A percentile compares a stretch with the other conserved stretches of the same genome.
Conservation (phyloP, 2,888 invertebrate species). For the Cheilosia variabilis region DNA sequence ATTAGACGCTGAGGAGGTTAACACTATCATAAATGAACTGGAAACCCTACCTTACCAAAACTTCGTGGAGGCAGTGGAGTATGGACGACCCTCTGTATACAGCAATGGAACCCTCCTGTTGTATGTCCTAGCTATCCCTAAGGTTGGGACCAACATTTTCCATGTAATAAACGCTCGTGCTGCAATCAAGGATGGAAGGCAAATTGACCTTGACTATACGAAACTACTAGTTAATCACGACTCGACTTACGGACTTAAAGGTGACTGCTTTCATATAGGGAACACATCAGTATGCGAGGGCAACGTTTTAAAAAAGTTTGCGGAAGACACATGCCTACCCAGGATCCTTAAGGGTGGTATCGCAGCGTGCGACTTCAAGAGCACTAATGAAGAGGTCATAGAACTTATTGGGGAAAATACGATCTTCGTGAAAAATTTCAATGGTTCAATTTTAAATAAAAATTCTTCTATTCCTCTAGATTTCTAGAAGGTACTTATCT, state of each 20-base stretch:
- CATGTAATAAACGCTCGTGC: not conserved
- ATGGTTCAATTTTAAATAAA: not conserved
- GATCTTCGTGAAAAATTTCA: not conserved
- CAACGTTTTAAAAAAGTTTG: not conserved
- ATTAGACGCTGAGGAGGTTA: no score
- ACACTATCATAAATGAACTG: no score
- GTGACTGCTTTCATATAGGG: no score
- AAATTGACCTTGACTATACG: not conserved
- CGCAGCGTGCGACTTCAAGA: no score
- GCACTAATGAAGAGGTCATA: no score
- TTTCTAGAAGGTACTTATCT: not conserved
- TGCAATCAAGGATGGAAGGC: not conserved
- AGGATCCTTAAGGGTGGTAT: not conserved
- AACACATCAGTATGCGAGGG: no score
- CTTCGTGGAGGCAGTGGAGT: no score
- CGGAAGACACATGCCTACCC: not conserved
- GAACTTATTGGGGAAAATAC: not conserved
- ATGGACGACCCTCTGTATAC: no score
- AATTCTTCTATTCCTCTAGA: slow-evolving; percentile 2
- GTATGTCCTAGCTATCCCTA: not conserved
- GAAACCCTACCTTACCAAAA: no score
- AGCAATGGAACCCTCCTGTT: no score
- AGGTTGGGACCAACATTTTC: no score
- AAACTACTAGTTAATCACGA: not conserved
- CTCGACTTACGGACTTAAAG: no score